Percentiles rank a stretch among this genome's conserved stretches.
Conservation (phyloP, 2,113 vertebrate species). For the Ptychochromis oligacanthus region DNA sequence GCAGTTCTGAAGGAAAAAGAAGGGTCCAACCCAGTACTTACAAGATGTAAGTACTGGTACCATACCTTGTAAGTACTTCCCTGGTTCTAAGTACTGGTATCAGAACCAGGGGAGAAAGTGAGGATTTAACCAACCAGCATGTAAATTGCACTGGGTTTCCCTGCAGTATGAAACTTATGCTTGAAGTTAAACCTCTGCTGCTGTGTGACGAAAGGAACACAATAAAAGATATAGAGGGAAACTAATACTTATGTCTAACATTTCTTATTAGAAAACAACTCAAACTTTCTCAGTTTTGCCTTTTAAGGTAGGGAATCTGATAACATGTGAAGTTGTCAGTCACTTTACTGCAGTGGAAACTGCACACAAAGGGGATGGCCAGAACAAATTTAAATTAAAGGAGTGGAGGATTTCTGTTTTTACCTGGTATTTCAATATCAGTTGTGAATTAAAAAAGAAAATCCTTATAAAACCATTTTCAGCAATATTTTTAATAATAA, state of each 20-base stretch:
- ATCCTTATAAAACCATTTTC: conserved; percentile 81
- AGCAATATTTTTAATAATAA: conserved; percentile 76
- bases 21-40: too few relatives aligned
- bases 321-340: conserved; percentile 90
- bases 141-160: conserved; percentile 56
- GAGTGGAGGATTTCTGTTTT: too few relatives aligned
- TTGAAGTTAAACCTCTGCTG: conserved; percentile 52
- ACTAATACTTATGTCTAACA: conserved; percentile 8
- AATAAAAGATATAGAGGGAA: not conserved
- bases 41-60: too few relatives aligned
- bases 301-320: conserved; percentile 76
- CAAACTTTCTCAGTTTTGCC: not conserved
- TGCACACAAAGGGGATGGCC: conserved; percentile 88
- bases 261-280: conserved; percentile 6
- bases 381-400: conserved; percentile 86
- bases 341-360: conserved; percentile 93
- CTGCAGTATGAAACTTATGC: conserved; percentile 65
- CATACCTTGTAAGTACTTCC: too few relatives aligned
- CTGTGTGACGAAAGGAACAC: conserved; percentile 45
- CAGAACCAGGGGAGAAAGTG: conserved; percentile 85
- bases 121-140: conserved; percentile 65
- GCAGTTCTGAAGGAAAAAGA: too few relatives aligned
- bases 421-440: conserved; percentile 66
- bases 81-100: too few relatives aligned
- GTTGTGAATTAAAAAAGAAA: too few relatives aligned